A percentile compares a stretch with the other conserved stretches of the same genome.
Evolutionary conservation across 2,797 vertebrate species (phyloP).

Genomic region (Channa striata): DNA sequence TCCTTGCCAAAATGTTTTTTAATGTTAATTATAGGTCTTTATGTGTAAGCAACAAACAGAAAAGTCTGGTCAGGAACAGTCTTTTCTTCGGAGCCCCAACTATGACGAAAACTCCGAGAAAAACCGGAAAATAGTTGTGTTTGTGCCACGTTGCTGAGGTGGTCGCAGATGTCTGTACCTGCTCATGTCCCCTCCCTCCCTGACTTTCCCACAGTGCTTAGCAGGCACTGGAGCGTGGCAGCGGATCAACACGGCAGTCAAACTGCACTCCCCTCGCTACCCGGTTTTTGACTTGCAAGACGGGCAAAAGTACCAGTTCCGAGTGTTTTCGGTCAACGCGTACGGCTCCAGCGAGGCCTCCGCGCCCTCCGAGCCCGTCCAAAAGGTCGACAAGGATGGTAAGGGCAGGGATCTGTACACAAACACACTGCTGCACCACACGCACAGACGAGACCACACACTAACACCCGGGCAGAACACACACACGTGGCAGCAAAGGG

Average conservation of each 20-base stretch:
- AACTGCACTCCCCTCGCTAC: conserved; percentile 91
- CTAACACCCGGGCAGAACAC: too few species aligned
- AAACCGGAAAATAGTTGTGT: conserved; percentile 12
- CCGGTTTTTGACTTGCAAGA: conserved; percentile 95
- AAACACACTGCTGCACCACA: too few species aligned
- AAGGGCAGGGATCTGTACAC: conserved; percentile 57
- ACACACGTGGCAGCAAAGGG: too few species aligned
- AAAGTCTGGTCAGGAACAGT: too few species aligned
- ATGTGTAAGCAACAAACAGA: too few species aligned
- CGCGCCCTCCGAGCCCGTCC: conserved; percentile 85
- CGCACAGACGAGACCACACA: too few species aligned
- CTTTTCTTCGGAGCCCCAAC: conserved; percentile 6
- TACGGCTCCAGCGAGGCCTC: conserved; percentile 93
- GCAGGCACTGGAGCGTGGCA: conserved; percentile 92
- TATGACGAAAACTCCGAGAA: not conserved
- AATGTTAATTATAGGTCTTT: too few species aligned
- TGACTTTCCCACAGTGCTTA: conserved; percentile 76
- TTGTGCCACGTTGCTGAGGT: conserved; percentile 21
- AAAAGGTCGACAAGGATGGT: conserved; percentile 90
- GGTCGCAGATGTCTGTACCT: conserved; percentile 36
- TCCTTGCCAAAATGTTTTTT: too few species aligned
- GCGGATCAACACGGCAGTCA: conserved; percentile 89
- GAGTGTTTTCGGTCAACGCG: conserved; percentile 90
- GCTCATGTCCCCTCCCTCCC: conserved; percentile 33
- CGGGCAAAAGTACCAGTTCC: conserved; percentile 91